phyloP scores from a whole-genome alignment of 2,888 invertebrate genomes.

The Lasioglossum morio region DNA sequence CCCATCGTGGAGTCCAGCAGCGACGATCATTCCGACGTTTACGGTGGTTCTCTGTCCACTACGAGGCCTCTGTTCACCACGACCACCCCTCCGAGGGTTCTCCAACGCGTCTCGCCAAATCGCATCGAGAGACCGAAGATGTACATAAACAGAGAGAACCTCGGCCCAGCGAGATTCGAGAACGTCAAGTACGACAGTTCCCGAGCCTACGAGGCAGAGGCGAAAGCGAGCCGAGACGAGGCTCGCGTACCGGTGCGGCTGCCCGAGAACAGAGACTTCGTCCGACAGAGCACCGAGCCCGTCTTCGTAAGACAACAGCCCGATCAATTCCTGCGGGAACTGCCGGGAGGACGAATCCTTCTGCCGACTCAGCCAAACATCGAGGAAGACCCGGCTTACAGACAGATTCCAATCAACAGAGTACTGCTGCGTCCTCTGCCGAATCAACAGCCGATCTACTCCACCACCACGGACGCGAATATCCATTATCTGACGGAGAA shows the following conservation, averaged over 20 bases:
- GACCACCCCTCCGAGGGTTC: slow-evolving; percentile 86
- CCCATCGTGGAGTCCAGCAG: slow-evolving; percentile 81
- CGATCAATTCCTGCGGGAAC: slow-evolving; percentile 76
- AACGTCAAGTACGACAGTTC: slow-evolving; percentile 74
- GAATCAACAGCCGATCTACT: slow-evolving; percentile 74
- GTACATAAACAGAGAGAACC: slow-evolving; percentile 75
- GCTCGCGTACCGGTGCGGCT: slow-evolving; percentile 69
- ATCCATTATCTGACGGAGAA: slow-evolving; percentile 80
- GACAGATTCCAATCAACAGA: slow-evolving; percentile 74
- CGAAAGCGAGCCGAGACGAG: slow-evolving; percentile 75
- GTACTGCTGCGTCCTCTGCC: slow-evolving; percentile 74
- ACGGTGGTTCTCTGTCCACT: slow-evolving; percentile 88
- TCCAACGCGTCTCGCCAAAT: slow-evolving; percentile 80
- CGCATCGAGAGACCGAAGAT: slow-evolving; percentile 77
- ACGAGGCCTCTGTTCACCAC: slow-evolving; percentile 90
- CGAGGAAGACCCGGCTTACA: slow-evolving; percentile 76
- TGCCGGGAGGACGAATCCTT: slow-evolving; percentile 76
- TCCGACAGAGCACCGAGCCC: slow-evolving; percentile 77
- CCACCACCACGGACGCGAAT: slow-evolving; percentile 77
- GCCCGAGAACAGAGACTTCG: slow-evolving; percentile 74
- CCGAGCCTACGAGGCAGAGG: slow-evolving; percentile 75
- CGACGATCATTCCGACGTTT: slow-evolving; percentile 89
- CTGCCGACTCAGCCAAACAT: slow-evolving; percentile 69
- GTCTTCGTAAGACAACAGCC: slow-evolving; percentile 77
- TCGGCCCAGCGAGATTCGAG: slow-evolving; percentile 79